These are phyloP conservation scores for Hoplodrina blanda DNA, from an alignment of 2,888 invertebrate species.

Conservation along the genomic window DNA sequence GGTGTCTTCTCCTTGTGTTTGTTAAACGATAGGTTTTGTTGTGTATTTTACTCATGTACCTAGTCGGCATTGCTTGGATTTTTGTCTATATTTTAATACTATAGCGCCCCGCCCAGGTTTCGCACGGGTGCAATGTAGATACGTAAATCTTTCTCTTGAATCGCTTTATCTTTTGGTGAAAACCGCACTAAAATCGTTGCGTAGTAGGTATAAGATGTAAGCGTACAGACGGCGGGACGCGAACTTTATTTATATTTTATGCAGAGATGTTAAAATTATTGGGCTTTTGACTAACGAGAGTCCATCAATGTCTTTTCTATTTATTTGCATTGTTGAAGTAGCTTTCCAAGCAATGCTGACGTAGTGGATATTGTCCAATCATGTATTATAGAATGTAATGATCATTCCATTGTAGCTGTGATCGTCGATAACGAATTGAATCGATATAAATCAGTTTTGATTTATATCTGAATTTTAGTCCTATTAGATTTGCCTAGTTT, in stretches of 20 bases:
- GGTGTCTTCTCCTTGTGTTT: conserved; percentile 45
- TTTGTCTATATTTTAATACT: not conserved
- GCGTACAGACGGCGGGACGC: too few relatives aligned
- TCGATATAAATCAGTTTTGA: conserved; percentile 7
- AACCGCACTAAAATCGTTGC: too few relatives aligned
- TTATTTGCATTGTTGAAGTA: not conserved
- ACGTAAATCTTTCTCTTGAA: too few relatives aligned
- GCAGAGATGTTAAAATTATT: not conserved
- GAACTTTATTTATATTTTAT: too few relatives aligned
- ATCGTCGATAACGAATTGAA: conserved; percentile 54
- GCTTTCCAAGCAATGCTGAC: conserved; percentile 40
- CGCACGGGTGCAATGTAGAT: too few relatives aligned
- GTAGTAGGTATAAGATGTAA: too few relatives aligned
- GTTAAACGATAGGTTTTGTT: conserved; percentile 43
- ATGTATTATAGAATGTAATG: conserved; percentile 24
- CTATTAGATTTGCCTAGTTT: not conserved
- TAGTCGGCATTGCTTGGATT: conserved; percentile 42
- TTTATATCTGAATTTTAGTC: conserved; percentile 13
- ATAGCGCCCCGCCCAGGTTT: too few relatives aligned
- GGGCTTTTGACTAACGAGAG: not conserved
- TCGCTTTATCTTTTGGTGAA: too few relatives aligned
- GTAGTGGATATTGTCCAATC: conserved; percentile 35
- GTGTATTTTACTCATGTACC: conserved; percentile 28
- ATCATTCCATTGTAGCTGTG: conserved; percentile 65
- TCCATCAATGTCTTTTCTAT: too few relatives aligned